These are phyloP conservation scores for Diplodus puntazzo DNA, from an alignment of 2,797 vertebrate genomes.

Conservation along the genomic window DNA sequence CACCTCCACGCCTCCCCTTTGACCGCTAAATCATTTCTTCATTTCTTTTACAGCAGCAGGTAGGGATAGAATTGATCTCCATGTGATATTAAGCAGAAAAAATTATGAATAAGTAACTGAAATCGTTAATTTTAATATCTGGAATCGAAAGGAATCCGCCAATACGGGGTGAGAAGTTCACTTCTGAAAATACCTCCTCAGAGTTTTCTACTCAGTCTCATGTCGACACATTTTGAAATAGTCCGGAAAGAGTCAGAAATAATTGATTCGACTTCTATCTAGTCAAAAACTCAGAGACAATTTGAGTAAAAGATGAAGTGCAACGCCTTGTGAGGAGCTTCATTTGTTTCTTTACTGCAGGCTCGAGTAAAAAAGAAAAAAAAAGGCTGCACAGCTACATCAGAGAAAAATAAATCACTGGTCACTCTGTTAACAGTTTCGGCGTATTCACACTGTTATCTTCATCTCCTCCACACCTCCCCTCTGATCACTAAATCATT, in stretches of 20 bases:
- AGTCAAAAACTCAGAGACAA: neutral
- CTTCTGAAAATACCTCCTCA: neutral
- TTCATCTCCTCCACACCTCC: conserved; percentile 41
- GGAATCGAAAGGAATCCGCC: neutral
- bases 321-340: neutral
- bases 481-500: conserved; percentile 47
- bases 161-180: neutral
- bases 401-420: neutral
- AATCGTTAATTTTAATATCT: neutral
- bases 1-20: too few species aligned
- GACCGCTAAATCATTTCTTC: too few species aligned
- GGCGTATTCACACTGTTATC: conserved; percentile 27
- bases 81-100: neutral
- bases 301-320: neutral
- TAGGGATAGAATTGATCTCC: neutral
- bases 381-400: neutral
- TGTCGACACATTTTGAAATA: neutral
- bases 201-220: neutral
- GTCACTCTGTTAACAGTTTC: conserved; percentile 14
- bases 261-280: neutral
- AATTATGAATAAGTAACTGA: neutral
- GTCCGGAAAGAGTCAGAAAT: neutral
- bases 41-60: too few species aligned
- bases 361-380: neutral
- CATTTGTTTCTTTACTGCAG: neutral